phyloP scores from a whole-genome alignment of 2,888 invertebrate species.

The Stegophylla sp. region DNA sequence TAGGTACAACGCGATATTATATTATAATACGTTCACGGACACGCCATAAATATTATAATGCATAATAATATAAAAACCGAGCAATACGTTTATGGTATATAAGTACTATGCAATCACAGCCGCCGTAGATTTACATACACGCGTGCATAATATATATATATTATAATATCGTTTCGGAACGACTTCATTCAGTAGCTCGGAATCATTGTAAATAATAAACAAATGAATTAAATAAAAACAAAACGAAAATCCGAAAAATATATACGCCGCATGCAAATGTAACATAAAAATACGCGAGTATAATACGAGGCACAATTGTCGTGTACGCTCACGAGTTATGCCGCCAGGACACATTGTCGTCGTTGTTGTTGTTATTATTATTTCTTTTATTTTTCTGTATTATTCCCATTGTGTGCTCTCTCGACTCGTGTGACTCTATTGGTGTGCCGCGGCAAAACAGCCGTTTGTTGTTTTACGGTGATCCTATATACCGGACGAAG shows the following conservation, averaged over 20 bases:
- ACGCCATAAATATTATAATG: conserved; percentile 4
- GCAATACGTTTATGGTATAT: neutral
- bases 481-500: no score
- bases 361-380: neutral
- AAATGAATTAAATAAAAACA: neutral
- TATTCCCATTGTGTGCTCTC: conserved; percentile 5
- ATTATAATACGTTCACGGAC: neutral
- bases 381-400: neutral
- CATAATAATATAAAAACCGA: neutral
- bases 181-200: conserved; percentile 40
- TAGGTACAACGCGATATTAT: no score
- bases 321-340: conserved; percentile 33
- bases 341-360: conserved; percentile 26
- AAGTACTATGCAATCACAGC: no score
- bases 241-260: conserved; percentile 11
- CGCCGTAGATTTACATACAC: neutral
- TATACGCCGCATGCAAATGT: no score
- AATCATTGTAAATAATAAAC: neutral
- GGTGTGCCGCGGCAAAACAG: conserved; percentile 1
- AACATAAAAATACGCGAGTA: neutral
- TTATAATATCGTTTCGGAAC: conserved; percentile 18
- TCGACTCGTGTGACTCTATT: conserved; percentile 22
- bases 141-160: neutral
- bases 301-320: conserved; percentile 10
- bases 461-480: no score